A percentile compares a stretch with the other conserved stretches of the same genome.
These are phyloP conservation scores for Rhincodon typus DNA, from an alignment of 2,797 vertebrate genomes.

Conservation along the genomic window DNA sequence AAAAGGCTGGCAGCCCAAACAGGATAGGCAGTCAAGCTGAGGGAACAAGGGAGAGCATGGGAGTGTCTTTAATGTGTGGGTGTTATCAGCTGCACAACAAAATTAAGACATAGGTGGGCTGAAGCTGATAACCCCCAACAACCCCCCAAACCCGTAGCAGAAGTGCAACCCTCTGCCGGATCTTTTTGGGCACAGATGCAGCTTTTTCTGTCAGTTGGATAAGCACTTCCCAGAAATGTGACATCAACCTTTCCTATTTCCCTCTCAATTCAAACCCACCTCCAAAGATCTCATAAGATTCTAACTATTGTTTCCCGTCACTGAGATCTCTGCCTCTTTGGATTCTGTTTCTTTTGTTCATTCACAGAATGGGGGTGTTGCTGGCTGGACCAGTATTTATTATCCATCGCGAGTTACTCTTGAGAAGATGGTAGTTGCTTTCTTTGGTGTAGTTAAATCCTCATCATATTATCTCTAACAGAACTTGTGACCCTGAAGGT, in stretches of 20 bases:
- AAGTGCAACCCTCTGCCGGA: neutral
- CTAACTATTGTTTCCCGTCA: neutral
- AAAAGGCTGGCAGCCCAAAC: no score
- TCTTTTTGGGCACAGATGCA: neutral
- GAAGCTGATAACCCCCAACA: no score
- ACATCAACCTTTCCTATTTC: neutral
- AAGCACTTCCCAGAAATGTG: neutral
- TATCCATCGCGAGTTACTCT: no score
- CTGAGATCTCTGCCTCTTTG: neutral
- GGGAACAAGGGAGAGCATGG: neutral
- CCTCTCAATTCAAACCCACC: neutral
- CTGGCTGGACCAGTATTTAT: no score
- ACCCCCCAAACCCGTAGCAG: neutral
- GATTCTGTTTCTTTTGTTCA: no score
- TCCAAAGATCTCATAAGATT: neutral
- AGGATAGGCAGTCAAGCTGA: neutral
- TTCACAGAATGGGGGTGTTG: no score
- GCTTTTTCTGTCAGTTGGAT: neutral
- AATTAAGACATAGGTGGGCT: no score
- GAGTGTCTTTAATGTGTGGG: neutral
- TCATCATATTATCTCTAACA: no score
- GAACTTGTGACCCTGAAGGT: no score
- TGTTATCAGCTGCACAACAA: neutral
- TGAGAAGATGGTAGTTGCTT: neutral
- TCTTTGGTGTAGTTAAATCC: neutral